Evolutionary conservation across 2,888 invertebrate species (phyloP).

Genomic region (Polietes domitor): DNA sequence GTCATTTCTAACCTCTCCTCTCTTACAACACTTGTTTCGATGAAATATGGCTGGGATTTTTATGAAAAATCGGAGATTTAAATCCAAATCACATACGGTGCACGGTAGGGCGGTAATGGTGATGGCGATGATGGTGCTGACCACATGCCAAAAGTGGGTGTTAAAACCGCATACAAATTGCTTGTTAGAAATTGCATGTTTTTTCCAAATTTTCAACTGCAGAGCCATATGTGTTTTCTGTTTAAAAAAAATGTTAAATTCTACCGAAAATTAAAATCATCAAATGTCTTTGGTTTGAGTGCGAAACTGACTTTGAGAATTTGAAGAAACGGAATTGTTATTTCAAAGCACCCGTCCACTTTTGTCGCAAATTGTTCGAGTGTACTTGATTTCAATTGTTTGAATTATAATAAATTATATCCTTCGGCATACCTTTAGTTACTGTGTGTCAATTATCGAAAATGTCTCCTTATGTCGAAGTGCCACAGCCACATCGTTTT

Average conservation of each 20-base stretch:
- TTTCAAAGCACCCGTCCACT: too few species aligned
- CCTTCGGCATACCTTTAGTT: background rate
- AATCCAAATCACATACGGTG: background rate
- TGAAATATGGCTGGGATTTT: background rate
- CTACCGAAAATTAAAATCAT: too few species aligned
- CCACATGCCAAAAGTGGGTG: conserved; percentile 52
- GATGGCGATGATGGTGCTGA: conserved; percentile 38
- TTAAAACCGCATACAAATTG: conserved; percentile 41
- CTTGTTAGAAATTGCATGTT: background rate
- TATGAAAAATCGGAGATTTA: conserved; percentile 48
- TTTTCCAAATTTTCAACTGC: background rate
- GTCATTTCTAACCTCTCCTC: background rate
- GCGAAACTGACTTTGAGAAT: too few species aligned
- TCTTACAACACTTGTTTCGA: background rate
- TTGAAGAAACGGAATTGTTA: too few species aligned
- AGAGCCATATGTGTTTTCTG: too few species aligned
- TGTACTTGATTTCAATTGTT: background rate
- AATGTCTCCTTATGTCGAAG: background rate
- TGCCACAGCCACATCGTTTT: conserved; percentile 16
- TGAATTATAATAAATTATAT: background rate
- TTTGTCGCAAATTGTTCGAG: too few species aligned
- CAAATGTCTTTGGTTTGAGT: too few species aligned
- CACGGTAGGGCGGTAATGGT: background rate
- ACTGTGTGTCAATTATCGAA: background rate
- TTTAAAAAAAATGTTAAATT: too few species aligned